These are phyloP conservation scores for Tromatobia lineatoria DNA, from an alignment of 2,888 invertebrate species.

Conservation along the genomic window DNA sequence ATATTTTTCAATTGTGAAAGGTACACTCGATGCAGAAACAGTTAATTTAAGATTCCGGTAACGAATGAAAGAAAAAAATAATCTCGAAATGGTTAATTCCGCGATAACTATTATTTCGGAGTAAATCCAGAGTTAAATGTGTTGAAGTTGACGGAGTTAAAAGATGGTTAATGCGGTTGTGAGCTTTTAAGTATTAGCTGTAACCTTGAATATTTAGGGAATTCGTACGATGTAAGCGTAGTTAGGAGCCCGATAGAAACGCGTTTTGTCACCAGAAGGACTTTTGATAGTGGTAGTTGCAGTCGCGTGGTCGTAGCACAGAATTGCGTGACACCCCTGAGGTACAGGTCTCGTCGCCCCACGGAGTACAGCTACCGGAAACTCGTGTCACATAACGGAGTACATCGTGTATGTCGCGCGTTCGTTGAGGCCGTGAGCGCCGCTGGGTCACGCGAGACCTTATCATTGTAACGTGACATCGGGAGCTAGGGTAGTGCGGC, in stretches of 20 bases:
- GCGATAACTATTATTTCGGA: too few relatives aligned
- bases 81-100: too few relatives aligned
- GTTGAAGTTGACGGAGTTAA: neutral
- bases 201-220: slow-evolving; percentile 7
- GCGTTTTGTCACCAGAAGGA: slow-evolving; percentile 31
- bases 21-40: too few relatives aligned
- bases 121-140: neutral
- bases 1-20: too few relatives aligned
- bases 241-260: neutral
- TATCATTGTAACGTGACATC: slow-evolving; percentile 68
- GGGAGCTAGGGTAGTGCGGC: neutral
- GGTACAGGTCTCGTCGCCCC: slow-evolving; percentile 57
- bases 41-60: too few relatives aligned
- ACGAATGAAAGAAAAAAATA: too few relatives aligned
- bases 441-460: slow-evolving; percentile 70
- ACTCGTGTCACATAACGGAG: slow-evolving; percentile 71
- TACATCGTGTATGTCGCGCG: slow-evolving; percentile 68
- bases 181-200: neutral
- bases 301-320: neutral
- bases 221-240: neutral
- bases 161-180: neutral
- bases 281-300: slow-evolving; percentile 20
- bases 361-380: slow-evolving; percentile 60
- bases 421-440: slow-evolving; percentile 62
- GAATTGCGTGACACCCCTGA: slow-evolving; percentile 58